These are phyloP conservation scores for Lithophane ornitopus DNA, from an alignment of 2,888 invertebrate genomes.

Conservation along the genomic window DNA sequence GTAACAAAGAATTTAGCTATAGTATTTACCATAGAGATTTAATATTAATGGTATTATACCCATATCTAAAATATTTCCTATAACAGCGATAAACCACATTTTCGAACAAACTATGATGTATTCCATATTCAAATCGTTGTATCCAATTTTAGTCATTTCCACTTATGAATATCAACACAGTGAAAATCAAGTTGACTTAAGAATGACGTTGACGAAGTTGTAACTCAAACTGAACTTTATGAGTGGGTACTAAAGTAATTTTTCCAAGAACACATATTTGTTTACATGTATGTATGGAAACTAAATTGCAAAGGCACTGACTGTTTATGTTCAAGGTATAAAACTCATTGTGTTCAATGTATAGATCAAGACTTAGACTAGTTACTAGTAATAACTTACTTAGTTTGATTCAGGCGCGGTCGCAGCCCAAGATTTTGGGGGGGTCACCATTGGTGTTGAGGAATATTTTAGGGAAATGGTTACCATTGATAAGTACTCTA, in stretches of 20 bases:
- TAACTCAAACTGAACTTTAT: background rate
- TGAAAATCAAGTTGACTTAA: background rate
- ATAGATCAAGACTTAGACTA: too few species aligned
- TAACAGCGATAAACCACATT: background rate
- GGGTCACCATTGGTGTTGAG: too few species aligned
- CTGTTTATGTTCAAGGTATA: background rate
- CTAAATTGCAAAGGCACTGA: too few species aligned
- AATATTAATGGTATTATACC: too few species aligned
- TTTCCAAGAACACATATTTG: background rate
- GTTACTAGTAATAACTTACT: too few species aligned
- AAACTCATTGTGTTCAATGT: too few species aligned
- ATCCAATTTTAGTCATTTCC: background rate
- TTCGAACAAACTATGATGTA: too few species aligned
- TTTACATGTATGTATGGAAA: background rate
- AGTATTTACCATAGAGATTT: too few species aligned
- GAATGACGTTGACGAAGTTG: background rate
- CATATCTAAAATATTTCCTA: background rate
- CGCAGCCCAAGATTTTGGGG: too few species aligned
- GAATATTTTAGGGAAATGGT: too few species aligned
- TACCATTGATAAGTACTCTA: too few species aligned
- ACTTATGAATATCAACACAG: background rate
- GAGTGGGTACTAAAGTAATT: background rate
- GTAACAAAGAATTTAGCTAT: constrained; percentile 68
- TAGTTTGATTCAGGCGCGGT: too few species aligned
- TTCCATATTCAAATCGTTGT: background rate